These are phyloP conservation scores for Lasiurus cinereus DNA, from an alignment of 2,113 vertebrate genomes.

Conservation along the genomic window DNA sequence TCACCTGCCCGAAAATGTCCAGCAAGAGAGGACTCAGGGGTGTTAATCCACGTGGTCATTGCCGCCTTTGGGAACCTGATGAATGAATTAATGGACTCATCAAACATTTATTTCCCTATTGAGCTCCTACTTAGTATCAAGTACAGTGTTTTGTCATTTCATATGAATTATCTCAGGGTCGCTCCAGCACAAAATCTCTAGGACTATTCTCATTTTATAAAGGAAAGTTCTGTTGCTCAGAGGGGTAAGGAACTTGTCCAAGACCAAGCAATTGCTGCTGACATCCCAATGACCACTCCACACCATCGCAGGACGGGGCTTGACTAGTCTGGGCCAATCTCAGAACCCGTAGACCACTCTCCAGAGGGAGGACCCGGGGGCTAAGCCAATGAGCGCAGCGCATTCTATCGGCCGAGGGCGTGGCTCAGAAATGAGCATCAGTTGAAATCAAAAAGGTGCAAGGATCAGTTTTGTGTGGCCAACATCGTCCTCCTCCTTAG, in stretches of 20 bases:
- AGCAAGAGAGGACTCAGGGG: neutral
- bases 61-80: neutral
- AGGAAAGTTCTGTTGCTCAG: neutral
- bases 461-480: neutral
- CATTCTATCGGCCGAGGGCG: neutral
- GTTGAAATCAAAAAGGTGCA: neutral
- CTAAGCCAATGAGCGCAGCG: neutral
- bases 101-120: neutral
- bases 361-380: neutral
- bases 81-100: neutral
- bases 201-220: neutral
- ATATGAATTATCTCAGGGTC: neutral
- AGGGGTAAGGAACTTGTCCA: neutral
- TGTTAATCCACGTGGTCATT: neutral
- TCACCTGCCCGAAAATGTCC: neutral
- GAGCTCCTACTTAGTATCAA: neutral
- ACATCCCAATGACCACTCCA: neutral
- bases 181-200: neutral
- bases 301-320: neutral
- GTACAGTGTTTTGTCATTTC: neutral
- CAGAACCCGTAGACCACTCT: neutral
- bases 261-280: neutral
- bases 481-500: neutral
- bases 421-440: neutral
- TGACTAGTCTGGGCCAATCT: neutral